Base-by-base conservation (phyloP, 2,797 vertebrate genomes). In the Leptodactylus fallax region DNA sequence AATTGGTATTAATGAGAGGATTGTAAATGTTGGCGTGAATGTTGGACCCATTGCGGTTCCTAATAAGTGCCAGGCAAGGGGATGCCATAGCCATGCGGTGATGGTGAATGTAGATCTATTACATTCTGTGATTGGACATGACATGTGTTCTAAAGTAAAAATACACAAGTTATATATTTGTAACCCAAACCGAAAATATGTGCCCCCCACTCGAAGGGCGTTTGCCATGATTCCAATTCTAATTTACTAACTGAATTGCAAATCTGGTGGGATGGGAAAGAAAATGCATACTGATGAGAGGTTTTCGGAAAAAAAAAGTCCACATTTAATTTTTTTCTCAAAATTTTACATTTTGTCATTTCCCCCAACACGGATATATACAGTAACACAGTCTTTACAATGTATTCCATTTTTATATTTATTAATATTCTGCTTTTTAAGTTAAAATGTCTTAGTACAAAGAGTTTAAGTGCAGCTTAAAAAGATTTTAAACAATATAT, bases 1-100 rank as follows among this genome's bases (percentile, higher is more conserved):
- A 89, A 90, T 81, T 91, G 90, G 76, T 79, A 84, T 79, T 25
- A 72, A 63, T 79, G 51, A 77, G 19, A 56, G 63, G 21, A 63
- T 47, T 14, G 10, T 1, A 21, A 45, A 21, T 58, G 16, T 74
- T 55, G 67, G 82, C 0, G 11, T 47, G 19, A 49, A 47, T 65
- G 58, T 5, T 9, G 60, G 36, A 74, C 82, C 82, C 82, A 84
- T 84, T 4, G 69, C 53, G 25, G 82, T 58, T 10, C 69, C 82
- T 58, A 36, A 77, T 10, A 77, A n/a, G 55, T 71, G 13, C 1
- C 3, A 72, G 17, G 19, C 7, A 58, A 19, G 10, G 8, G 58
- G 17, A 58, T 6, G 23, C 16, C 11, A 81, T 49, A 3, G n/a
- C 7, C 36, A 17, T 63, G 19, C 7, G 14, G n/a, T 10, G 2